Conservation (phyloP, 2,113 vertebrate genomes). For the Rallus limicola region DNA sequence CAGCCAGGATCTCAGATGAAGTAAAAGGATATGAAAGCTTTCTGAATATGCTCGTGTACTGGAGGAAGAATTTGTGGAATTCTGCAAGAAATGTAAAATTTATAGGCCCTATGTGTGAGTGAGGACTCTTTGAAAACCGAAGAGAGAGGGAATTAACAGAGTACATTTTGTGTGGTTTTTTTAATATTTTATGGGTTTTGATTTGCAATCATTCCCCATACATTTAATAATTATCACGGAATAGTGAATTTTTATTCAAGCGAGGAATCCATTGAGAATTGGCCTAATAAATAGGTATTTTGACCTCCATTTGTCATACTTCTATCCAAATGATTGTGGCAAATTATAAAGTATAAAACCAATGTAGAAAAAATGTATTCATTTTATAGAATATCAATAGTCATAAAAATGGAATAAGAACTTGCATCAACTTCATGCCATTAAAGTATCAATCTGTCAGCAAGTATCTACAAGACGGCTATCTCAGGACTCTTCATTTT, state of each 20-base stretch:
- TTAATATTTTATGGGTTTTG: background rate
- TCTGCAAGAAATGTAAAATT: background rate
- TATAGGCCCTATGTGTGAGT: background rate
- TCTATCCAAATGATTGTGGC: background rate
- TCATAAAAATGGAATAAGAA: background rate
- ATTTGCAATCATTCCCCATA: background rate
- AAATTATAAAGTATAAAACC: background rate
- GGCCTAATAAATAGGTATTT: background rate
- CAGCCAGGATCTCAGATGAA: background rate
- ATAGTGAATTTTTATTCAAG: background rate
- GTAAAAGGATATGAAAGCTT: background rate
- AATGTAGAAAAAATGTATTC: rapidly evolving
- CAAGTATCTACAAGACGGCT: background rate
- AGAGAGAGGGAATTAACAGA: background rate
- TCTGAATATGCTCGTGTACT: background rate
- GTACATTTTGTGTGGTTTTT: background rate
- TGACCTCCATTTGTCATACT: background rate
- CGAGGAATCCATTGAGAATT: background rate
- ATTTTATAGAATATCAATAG: background rate
- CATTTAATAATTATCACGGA: background rate
- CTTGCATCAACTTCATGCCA: background rate
- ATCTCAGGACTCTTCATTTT: background rate
- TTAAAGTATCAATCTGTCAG: background rate
- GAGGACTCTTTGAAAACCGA: background rate
- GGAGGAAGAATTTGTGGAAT: background rate